A percentile compares a stretch with the other conserved stretches of the same genome.
Conservation (phyloP, 2,888 invertebrate species). For the Galerucella pusilla region DNA sequence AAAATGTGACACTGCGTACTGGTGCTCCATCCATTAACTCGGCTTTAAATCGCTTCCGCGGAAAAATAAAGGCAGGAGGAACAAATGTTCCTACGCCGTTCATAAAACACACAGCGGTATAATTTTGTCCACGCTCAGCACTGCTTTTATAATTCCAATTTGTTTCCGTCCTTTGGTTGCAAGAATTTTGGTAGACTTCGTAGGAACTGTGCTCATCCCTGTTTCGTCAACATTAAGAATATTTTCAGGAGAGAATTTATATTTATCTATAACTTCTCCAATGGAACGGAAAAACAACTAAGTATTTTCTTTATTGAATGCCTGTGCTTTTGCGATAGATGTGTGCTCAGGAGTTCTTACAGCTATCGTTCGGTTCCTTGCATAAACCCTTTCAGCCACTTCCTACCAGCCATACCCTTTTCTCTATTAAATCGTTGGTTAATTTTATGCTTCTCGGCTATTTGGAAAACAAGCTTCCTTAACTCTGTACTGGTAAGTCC, state of each 20-base stretch:
- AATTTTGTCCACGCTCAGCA: conserved; percentile 54
- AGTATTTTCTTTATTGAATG: conserved; percentile 37
- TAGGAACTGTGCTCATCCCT: conserved; percentile 51
- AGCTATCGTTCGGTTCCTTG: conserved; percentile 3
- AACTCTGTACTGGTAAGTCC: too few relatives aligned
- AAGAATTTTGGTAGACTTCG: conserved; percentile 57
- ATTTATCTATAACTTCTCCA: conserved; percentile 30
- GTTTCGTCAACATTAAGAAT: conserved; percentile 59
- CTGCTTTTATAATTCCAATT: conserved; percentile 53
- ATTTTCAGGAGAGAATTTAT: conserved; percentile 37
- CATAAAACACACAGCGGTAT: conserved; percentile 58
- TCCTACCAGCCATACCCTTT: not conserved
- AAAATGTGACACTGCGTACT: conserved; percentile 53
- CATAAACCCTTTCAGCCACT: not conserved
- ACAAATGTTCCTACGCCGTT: conserved; percentile 56
- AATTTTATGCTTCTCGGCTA: too few relatives aligned
- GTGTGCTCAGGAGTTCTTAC: conserved; percentile 8
- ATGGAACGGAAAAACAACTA: conserved; percentile 29
- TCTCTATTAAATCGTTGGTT: not conserved
- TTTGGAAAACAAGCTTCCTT: too few relatives aligned
- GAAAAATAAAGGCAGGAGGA: conserved; percentile 60
- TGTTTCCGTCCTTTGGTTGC: conserved; percentile 60
- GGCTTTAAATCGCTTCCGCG: conserved; percentile 52
- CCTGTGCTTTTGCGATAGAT: conserved; percentile 29
- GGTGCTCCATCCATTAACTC: conserved; percentile 59